A percentile compares a stretch with the other conserved stretches of the same genome.
Evolutionary conservation across 1,140 invertebrate genomes (phyloP).

Genomic region (Pantala flavescens): DNA sequence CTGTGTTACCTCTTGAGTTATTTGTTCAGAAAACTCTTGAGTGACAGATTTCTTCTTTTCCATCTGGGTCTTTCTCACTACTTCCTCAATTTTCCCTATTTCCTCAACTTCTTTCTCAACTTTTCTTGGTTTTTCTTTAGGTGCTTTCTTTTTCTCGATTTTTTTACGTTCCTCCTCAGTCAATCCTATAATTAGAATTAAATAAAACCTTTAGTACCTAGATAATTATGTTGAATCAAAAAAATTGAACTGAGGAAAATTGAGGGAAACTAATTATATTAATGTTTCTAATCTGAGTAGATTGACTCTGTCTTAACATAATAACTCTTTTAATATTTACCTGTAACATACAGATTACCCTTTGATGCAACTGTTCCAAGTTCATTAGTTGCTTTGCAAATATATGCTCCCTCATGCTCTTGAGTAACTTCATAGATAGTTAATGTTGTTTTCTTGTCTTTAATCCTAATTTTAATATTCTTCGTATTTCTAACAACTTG

Average conservation of each 20-base stretch:
- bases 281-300: neutral
- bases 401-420: conserved; percentile 70
- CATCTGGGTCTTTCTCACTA: neutral
- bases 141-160: conserved; percentile 34
- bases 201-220: too few relatives aligned
- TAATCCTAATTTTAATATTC: conserved; percentile 56
- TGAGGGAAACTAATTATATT: neutral
- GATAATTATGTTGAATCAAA: too few relatives aligned
- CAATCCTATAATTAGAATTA: conserved; percentile 23
- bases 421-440: conserved; percentile 55
- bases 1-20: conserved; percentile 20
- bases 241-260: too few relatives aligned
- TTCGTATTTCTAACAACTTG: conserved; percentile 62
- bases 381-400: conserved; percentile 74
- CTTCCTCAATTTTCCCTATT: conserved; percentile 11
- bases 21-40: conserved; percentile 53
- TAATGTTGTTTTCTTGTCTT: conserved; percentile 61
- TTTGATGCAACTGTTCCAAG: conserved; percentile 69
- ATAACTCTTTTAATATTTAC: conserved; percentile 30
- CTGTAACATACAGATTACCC: conserved; percentile 60
- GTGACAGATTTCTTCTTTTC: conserved; percentile 34
- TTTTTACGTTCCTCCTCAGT: conserved; percentile 34
- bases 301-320: neutral
- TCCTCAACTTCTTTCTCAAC: conserved; percentile 34
- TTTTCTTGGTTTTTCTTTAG: conserved; percentile 30